Conservation (phyloP, 2,888 invertebrate species). For the Crossocerus cetratus region DNA sequence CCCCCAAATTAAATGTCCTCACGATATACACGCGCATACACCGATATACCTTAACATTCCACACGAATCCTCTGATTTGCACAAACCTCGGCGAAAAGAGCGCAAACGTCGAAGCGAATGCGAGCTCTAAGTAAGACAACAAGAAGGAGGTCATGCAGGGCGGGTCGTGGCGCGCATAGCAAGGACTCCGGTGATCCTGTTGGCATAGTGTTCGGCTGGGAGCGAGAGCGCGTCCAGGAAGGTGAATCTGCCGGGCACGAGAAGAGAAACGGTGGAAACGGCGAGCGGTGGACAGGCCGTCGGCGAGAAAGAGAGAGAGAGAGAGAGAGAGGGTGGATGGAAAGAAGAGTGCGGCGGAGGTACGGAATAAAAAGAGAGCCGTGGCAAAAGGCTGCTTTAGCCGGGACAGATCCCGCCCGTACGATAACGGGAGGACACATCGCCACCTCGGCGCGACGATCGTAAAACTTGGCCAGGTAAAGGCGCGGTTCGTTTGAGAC, state of each 20-base stretch:
- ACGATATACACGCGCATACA: too few species aligned
- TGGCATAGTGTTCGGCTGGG: too few species aligned
- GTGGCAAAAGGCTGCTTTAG: constrained; percentile 60
- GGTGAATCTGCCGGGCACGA: background rate
- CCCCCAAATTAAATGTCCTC: too few species aligned
- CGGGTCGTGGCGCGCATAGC: constrained; percentile 16
- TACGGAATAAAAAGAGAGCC: constrained; percentile 51
- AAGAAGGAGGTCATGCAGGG: constrained; percentile 35
- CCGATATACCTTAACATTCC: too few species aligned
- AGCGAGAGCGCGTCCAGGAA: background rate
- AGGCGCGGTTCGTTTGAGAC: constrained; percentile 72
- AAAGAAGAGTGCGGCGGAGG: constrained; percentile 4
- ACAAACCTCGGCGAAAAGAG: background rate
- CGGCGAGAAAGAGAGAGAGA: background rate
- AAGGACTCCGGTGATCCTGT: background rate
- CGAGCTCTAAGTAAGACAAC: background rate
- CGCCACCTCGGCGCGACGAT: constrained; percentile 76
- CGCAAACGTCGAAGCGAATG: background rate
- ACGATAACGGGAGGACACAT: constrained; percentile 76
- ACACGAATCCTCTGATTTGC: too few species aligned
- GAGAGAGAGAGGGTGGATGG: background rate
- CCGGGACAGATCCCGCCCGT: constrained; percentile 69
- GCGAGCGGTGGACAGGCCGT: background rate
- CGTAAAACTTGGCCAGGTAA: constrained; percentile 76
- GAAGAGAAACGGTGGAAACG: too few species aligned